A percentile compares a stretch with the other conserved stretches of the same genome.
phyloP scores from a whole-genome alignment of 1,140 invertebrate genomes.

The Diuraphis noxia region DNA sequence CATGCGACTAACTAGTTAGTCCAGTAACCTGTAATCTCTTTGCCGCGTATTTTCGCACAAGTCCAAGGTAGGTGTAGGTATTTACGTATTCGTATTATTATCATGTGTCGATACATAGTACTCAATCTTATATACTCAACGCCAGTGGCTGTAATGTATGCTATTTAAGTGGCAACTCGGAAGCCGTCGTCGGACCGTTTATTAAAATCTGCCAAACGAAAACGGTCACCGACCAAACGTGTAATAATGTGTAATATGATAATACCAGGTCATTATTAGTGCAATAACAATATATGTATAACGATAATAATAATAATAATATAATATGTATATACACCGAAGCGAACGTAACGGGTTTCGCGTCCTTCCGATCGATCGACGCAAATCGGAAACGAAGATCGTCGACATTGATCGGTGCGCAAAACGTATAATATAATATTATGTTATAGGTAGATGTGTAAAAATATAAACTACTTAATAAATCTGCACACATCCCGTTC shows the following conservation, averaged over 20 bases:
- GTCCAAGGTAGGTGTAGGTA: not conserved
- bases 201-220: not conserved
- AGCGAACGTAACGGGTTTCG: not conserved
- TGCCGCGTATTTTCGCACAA: not conserved
- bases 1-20: constrained; percentile 14
- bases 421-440: not conserved
- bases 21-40: constrained; percentile 29
- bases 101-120: not conserved
- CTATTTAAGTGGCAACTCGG: not conserved
- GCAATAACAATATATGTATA: not conserved
- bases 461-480: not conserved
- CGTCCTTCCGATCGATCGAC: not conserved
- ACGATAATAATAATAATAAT: not conserved
- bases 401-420: not conserved
- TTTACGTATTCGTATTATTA: not conserved
- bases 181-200: not conserved
- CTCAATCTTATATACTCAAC: not conserved
- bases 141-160: not conserved
- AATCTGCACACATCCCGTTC: not conserved
- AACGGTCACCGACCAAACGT: not conserved
- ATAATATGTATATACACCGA: not conserved
- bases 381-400: not conserved
- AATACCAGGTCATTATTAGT: not conserved
- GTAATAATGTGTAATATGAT: not conserved
- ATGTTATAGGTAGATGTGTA: not conserved